Conservation (phyloP, 2,888 invertebrate species). For the Drosophila formosana region DNA sequence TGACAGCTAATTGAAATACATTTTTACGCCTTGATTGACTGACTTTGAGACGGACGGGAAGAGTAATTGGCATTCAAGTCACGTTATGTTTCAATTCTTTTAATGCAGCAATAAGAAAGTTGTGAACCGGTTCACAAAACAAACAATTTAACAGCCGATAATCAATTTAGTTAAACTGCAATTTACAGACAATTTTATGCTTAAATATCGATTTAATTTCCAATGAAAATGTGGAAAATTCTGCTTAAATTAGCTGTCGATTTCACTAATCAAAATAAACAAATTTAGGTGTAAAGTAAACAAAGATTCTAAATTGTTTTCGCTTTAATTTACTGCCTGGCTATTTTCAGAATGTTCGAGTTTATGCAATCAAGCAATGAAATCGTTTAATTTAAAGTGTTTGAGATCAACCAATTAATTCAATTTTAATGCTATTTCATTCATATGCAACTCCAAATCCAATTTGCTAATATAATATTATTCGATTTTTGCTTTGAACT, state of each 20-base stretch:
- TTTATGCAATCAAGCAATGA: not conserved
- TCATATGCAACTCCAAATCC: not conserved
- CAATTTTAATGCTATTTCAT: not conserved
- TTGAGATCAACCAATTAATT: not conserved
- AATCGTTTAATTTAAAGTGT: too few species aligned
- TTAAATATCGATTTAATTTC: not conserved
- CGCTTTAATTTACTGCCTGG: not conserved
- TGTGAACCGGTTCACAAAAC: conserved; percentile 6
- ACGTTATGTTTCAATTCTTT: conserved; percentile 46
- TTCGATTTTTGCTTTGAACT: not conserved
- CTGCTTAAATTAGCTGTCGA: not conserved
- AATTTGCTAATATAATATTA: not conserved
- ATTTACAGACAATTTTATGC: not conserved
- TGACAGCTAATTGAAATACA: conserved; percentile 70
- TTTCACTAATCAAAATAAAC: not conserved
- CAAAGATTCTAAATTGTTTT: not conserved
- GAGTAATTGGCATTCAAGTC: conserved; percentile 25
- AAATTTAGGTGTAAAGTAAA: not conserved
- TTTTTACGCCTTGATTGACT: conserved; percentile 56
- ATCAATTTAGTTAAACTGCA: not conserved
- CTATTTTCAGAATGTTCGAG: not conserved
- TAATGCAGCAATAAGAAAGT: conserved; percentile 6
- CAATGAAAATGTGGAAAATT: not conserved
- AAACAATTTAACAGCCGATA: conserved; percentile 4
- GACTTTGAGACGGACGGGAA: conserved; percentile 7